Percentiles rank a stretch among this genome's conserved stretches.
Evolutionary conservation across 2,888 invertebrate species (phyloP).

Genomic region (Mystacides longicornis): DNA sequence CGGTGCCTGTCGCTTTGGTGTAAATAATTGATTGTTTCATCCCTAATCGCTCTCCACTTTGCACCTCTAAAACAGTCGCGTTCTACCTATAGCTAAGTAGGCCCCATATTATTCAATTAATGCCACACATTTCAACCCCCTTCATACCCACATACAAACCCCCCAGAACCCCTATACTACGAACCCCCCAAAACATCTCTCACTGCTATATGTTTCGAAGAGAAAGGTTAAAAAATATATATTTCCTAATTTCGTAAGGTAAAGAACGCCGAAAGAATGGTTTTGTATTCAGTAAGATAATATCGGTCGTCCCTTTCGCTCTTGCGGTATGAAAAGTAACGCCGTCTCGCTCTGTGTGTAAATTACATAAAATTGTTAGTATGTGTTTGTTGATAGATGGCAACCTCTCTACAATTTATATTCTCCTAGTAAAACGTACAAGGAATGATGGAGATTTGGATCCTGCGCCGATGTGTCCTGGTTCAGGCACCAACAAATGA

Average conservation of each 20-base stretch:
- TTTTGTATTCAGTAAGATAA: neutral
- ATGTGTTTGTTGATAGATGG: constrained; percentile 15
- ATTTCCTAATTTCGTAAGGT: constrained; percentile 6
- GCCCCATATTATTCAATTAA: neutral
- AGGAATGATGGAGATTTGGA: constrained; percentile 4
- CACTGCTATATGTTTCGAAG: neutral
- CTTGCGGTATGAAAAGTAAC: neutral
- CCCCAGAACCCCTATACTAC: too few species aligned
- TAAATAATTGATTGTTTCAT: too few species aligned
- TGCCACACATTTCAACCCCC: neutral
- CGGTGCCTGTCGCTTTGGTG: too few species aligned
- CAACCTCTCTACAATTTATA: constrained; percentile 17
- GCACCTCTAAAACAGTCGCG: too few species aligned
- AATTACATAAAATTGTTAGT: constrained; percentile 9
- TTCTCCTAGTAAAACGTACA: constrained; percentile 7
- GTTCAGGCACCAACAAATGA: too few species aligned
- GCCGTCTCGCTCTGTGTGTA: constrained; percentile 3
- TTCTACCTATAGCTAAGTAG: neutral
- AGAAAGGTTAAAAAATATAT: neutral
- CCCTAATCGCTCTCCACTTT: too few species aligned
- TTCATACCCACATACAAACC: too few species aligned
- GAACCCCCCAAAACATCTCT: neutral
- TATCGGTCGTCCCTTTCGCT: neutral
- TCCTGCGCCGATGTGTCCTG: neutral
- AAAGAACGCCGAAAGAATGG: neutral